Evolutionary conservation across 2,797 vertebrate species (phyloP), one percentile per base, ranked within the genome.

Genomic region (Eulemur albifrons): DNA sequence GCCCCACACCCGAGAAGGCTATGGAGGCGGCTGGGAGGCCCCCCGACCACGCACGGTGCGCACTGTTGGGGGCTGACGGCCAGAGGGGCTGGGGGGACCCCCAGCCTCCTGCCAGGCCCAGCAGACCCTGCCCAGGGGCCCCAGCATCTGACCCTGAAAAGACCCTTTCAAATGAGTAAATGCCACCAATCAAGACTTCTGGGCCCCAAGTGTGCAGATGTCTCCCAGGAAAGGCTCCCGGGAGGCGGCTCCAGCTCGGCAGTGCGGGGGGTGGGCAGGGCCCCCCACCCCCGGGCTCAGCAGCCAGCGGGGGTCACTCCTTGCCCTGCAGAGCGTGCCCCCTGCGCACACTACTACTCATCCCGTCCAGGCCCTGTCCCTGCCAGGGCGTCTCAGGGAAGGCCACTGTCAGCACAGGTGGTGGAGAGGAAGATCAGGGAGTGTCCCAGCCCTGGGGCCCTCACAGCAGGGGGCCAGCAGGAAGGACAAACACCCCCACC

Each of bases 141-240:
- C 48, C 3, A 45, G 52, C 20, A 3, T 30, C 45, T 6, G 45
- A 30, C 7, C 63, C 43, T 1, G 8, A 27, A 50, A 65, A 38
- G 50, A 59, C 15, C 30, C 32, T 35, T 32, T 61, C 27, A 73
- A 43, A 43, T 6, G 38, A 86, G 45, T 11, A 50, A 11, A 8
- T 0, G 1, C 18, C 7, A 11, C 52, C 27, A 4, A n/a, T 8
- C 17, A 10, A 27, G 57, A 75, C 52, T 81, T 80, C 14, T 0
- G 40, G 54, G 52, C 17, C 57, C 21, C 0, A 1, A 7, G 35
- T 0, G 40, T 32, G 0, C 10, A 61, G 57, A 50, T 3, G 0
- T 4, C 30, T 43, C 65, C 32, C 18, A 0, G 27, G 21, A 38
- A n/a, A 23, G 1, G 7, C 54, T 73, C 27, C 9, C 18, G 43